Conservation (phyloP, 2,113 vertebrate species). For the Aramus guarauna region DNA sequence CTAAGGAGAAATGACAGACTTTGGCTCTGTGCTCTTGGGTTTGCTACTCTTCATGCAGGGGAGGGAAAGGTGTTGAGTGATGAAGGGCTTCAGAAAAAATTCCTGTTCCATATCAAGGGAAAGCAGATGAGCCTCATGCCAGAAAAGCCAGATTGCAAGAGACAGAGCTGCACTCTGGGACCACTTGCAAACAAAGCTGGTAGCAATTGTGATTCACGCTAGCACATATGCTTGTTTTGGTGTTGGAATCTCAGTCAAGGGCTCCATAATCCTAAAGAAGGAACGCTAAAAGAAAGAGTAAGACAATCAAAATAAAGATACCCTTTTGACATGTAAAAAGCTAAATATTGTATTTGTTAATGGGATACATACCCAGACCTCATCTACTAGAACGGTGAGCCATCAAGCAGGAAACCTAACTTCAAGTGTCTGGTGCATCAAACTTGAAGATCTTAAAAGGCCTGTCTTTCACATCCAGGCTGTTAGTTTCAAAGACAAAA, state of each 20-base stretch:
- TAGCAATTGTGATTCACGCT: slow-evolving; percentile 18
- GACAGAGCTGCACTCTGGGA: slow-evolving; percentile 42
- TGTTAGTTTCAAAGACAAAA: neutral
- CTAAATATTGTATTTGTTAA: neutral
- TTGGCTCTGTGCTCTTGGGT: neutral
- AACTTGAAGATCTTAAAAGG: neutral
- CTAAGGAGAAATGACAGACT: slow-evolving; percentile 13
- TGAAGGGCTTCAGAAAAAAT: slow-evolving; percentile 30
- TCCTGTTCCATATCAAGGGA: neutral
- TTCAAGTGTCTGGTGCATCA: neutral
- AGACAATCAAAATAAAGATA: neutral
- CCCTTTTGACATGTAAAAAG: neutral
- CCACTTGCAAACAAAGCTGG: slow-evolving; percentile 52
- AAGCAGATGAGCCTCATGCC: slow-evolving; percentile 38
- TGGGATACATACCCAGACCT: neutral
- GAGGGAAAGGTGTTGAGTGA: neutral
- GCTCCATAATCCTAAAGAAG: neutral
- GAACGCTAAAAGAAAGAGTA: neutral
- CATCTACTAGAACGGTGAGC: neutral
- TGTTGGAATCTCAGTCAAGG: slow-evolving; percentile 35
- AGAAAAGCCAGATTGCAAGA: slow-evolving; percentile 61
- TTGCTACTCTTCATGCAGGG: neutral
- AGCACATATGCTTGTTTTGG: slow-evolving; percentile 51
- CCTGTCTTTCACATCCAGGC: neutral
- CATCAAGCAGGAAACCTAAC: neutral